Evolutionary conservation across 1,140 invertebrate species (phyloP).

Genomic region (Diorhabda carinulata): DNA sequence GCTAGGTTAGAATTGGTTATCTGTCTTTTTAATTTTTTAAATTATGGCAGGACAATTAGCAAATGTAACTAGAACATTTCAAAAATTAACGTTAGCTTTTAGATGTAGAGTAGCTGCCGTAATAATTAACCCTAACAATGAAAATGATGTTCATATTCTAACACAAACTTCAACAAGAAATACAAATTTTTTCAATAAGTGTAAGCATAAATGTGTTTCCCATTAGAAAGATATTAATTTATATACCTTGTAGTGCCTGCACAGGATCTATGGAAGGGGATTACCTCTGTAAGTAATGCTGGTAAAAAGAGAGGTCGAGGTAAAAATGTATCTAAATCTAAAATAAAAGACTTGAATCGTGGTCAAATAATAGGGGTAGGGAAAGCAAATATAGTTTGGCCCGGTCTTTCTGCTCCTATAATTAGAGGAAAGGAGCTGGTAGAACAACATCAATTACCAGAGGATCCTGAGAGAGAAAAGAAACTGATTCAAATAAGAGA

Average conservation of each 20-base stretch:
- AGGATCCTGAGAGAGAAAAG: slow-evolving; percentile 67
- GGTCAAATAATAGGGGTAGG: slow-evolving; percentile 83
- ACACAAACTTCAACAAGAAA: slow-evolving; percentile 35
- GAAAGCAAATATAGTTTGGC: slow-evolving; percentile 82
- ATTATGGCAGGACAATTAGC: slow-evolving; percentile 37
- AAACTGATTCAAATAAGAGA: slow-evolving; percentile 71
- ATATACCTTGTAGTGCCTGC: slow-evolving; percentile 62
- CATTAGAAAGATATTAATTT: not conserved
- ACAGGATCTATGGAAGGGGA: slow-evolving; percentile 87
- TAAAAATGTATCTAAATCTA: slow-evolving; percentile 69
- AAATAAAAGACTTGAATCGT: slow-evolving; percentile 79
- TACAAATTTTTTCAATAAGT: slow-evolving; percentile 54
- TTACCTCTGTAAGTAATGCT: slow-evolving; percentile 92
- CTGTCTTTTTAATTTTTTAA: too few species aligned
- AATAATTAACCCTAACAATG: slow-evolving; percentile 21
- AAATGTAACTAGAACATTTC: slow-evolving; percentile 43
- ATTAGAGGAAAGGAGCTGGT: slow-evolving; percentile 73
- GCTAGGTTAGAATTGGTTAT: too few species aligned
- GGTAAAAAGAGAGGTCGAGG: slow-evolving; percentile 91
- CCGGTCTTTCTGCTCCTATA: slow-evolving; percentile 83
- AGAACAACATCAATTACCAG: slow-evolving; percentile 63
- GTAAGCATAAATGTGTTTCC: slow-evolving; percentile 39
- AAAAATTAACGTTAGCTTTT: slow-evolving; percentile 41
- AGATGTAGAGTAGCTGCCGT: slow-evolving; percentile 25
- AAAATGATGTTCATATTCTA: slow-evolving; percentile 24